Percentiles rank a stretch among this genome's conserved stretches.
phyloP scores from a whole-genome alignment of 2,888 invertebrate species.

The Acheta domesticus region DNA sequence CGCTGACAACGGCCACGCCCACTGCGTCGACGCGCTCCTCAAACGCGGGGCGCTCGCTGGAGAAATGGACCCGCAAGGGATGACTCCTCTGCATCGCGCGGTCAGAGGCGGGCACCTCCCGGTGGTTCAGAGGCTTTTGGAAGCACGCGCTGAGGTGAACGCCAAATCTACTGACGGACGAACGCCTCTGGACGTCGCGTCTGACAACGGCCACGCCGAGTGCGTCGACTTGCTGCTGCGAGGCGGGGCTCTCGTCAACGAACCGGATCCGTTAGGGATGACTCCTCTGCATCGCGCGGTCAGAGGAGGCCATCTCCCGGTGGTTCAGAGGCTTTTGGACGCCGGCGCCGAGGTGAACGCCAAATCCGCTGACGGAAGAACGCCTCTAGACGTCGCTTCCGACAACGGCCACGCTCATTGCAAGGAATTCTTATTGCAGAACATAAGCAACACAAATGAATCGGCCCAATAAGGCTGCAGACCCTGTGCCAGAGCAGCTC shows the following conservation, averaged over 20 bases:
- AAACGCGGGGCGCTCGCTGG: conserved; percentile 20
- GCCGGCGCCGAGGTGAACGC: conserved; percentile 20
- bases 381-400: conserved; percentile 28
- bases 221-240: conserved; percentile 19
- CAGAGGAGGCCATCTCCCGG: neutral
- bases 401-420: conserved; percentile 19
- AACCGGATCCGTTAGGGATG: neutral
- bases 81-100: conserved; percentile 27
- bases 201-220: conserved; percentile 19
- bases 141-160: conserved; percentile 24
- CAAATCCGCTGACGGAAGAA: conserved; percentile 4
- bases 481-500: no score
- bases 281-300: neutral
- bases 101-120: conserved; percentile 21
- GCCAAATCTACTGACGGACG: neutral
- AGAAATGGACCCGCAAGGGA: conserved; percentile 19
- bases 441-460: conserved; percentile 19
- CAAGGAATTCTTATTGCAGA: conserved; percentile 22
- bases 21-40: conserved; percentile 26
- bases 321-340: neutral
- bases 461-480: no score
- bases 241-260: neutral
- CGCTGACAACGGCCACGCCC: conserved; percentile 22
- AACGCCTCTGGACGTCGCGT: conserved; percentile 20
- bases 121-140: neutral